Percentiles rank a stretch among this genome's conserved stretches.
Evolutionary conservation across 2,797 vertebrate genomes (phyloP).

Genomic region (Lophotriccus pileatus): DNA sequence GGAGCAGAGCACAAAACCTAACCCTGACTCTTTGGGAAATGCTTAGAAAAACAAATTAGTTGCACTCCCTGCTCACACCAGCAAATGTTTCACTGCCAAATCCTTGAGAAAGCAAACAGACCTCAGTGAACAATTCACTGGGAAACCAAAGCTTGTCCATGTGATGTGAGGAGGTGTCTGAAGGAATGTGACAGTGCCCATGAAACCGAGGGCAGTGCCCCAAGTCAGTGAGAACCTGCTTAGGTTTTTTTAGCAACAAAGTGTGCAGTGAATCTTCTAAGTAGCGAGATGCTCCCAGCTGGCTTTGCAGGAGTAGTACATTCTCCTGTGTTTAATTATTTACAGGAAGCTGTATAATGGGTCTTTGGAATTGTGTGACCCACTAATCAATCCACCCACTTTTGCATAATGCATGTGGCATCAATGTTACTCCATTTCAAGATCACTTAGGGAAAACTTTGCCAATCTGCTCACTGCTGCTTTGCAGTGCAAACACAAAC

Average conservation of each 20-base stretch:
- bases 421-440: conserved; percentile 29
- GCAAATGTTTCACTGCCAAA: not conserved
- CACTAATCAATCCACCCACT: conserved; percentile 40
- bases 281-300: not conserved
- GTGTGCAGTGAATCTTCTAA: not conserved
- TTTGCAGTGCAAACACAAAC: not conserved
- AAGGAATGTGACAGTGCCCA: not conserved
- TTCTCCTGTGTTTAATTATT: conserved; percentile 61
- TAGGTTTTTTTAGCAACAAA: not conserved
- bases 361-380: conserved; percentile 23
- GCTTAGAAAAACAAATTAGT: not conserved
- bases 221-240: not conserved
- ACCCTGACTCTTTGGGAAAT: not conserved
- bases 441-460: conserved; percentile 16
- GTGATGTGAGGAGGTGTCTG: not conserved
- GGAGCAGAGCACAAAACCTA: not conserved
- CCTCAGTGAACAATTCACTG: not conserved
- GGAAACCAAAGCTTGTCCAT: not conserved
- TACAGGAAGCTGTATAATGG: conserved; percentile 27
- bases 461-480: not conserved
- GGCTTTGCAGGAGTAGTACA: not conserved
- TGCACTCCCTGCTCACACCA: not conserved
- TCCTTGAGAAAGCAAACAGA: not conserved
- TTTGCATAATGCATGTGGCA: conserved; percentile 57
- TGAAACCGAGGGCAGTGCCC: not conserved